A percentile compares a stretch with the other conserved stretches of the same genome.
Evolutionary conservation across 2,113 vertebrate species (phyloP).

Genomic region (Diadophis punctatus): DNA sequence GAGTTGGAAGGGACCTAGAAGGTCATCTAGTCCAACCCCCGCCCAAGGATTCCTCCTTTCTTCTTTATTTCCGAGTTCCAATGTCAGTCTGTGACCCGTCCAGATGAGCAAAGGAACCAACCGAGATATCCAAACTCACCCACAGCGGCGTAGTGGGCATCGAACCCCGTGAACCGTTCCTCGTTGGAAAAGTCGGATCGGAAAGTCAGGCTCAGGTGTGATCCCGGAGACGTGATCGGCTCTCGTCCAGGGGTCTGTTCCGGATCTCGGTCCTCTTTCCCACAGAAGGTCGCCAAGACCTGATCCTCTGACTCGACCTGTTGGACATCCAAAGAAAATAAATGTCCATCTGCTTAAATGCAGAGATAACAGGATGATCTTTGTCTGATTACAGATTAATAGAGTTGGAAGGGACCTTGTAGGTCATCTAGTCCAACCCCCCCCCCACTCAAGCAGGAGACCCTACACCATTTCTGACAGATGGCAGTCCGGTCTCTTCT

Average conservation of each 20-base stretch:
- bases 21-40: no score
- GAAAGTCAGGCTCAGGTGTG: constrained; percentile 80
- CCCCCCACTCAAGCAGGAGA: no score
- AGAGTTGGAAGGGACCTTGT: no score
- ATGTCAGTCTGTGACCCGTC: background rate
- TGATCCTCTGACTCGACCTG: constrained; percentile 84
- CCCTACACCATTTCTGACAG: no score
- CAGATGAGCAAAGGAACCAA: background rate
- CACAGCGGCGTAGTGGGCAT: constrained; percentile 85
- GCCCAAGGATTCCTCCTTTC: background rate
- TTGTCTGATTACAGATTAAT: background rate
- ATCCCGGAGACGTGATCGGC: constrained; percentile 75
- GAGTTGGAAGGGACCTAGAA: no score
- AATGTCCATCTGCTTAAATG: background rate
- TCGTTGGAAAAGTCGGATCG: constrained; percentile 93
- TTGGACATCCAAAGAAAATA: background rate
- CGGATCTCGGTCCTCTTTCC: constrained; percentile 83
- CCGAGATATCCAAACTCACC: constrained; percentile 73
- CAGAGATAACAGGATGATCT: background rate
- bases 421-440: no score
- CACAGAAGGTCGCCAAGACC: constrained; percentile 85
- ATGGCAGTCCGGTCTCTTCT: no score
- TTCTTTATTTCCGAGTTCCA: background rate
- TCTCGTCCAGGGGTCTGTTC: constrained; percentile 80
- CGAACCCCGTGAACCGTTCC: constrained; percentile 86